A percentile compares a stretch with the other conserved stretches of the same genome.
Conservation (phyloP, 2,888 invertebrate genomes). For the Thymelicus sylvestris region DNA sequence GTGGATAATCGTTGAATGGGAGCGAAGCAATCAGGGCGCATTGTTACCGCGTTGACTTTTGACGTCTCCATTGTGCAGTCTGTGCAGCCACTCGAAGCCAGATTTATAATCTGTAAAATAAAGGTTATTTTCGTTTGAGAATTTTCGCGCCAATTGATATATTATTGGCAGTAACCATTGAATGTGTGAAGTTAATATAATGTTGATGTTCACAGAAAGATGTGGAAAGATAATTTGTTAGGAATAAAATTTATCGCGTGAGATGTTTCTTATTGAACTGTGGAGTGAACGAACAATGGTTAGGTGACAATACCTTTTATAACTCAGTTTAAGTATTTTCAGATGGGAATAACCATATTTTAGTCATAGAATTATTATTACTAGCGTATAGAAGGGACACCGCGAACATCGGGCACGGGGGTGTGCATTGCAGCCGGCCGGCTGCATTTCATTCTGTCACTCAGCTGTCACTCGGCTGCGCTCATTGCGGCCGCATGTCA, state of each 20-base stretch:
- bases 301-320: constrained; percentile 36
- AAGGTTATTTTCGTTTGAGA: constrained; percentile 33
- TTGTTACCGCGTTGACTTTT: constrained; percentile 73
- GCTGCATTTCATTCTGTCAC: too few species aligned
- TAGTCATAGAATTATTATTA: too few species aligned
- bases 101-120: constrained; percentile 36
- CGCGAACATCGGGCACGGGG: too few species aligned
- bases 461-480: too few species aligned
- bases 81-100: constrained; percentile 28
- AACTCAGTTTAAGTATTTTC: constrained; percentile 6
- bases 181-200: constrained; percentile 50
- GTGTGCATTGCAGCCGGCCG: too few species aligned
- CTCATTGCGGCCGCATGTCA: too few species aligned
- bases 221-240: constrained; percentile 70
- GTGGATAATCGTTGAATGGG: constrained; percentile 78
- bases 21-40: constrained; percentile 71
- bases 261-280: constrained; percentile 39
- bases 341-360: constrained; percentile 1
- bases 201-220: constrained; percentile 37
- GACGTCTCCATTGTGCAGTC: constrained; percentile 66
- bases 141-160: constrained; percentile 51
- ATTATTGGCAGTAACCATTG: constrained; percentile 31
- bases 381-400: too few species aligned
- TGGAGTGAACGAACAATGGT: constrained; percentile 35
- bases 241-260: constrained; percentile 61